A percentile compares a stretch with the other conserved stretches of the same genome.
Evolutionary conservation across 2,113 vertebrate species (phyloP).

Genomic region (Amphiprion ocellaris): DNA sequence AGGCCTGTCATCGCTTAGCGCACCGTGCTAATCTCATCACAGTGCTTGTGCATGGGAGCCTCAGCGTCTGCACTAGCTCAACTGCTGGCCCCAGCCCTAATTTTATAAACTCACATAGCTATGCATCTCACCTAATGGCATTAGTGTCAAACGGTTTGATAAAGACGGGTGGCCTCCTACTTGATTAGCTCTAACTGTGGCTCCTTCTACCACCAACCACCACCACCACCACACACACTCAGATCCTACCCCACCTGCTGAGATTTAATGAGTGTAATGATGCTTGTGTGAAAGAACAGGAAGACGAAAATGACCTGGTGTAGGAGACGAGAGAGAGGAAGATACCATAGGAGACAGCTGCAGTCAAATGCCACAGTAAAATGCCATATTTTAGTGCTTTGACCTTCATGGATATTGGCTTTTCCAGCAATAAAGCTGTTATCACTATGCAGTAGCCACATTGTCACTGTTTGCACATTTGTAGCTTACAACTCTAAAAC

Average conservation of each 20-base stretch:
- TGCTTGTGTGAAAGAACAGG: constrained; percentile 44
- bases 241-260: constrained; percentile 41
- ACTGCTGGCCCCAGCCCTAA: constrained; percentile 59
- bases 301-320: constrained; percentile 40
- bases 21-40: constrained; percentile 79
- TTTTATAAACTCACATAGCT: constrained; percentile 80
- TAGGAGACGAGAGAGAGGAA: constrained; percentile 28
- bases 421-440: constrained; percentile 57
- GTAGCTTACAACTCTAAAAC: constrained; percentile 20
- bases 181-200: constrained; percentile 71
- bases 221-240: constrained; percentile 3
- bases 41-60: constrained; percentile 58
- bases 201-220: constrained; percentile 14
- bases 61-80: constrained; percentile 73
- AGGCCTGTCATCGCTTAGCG: constrained; percentile 72
- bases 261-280: constrained; percentile 61
- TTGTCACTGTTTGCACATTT: constrained; percentile 26
- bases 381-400: constrained; percentile 58
- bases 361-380: constrained; percentile 63
- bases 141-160: constrained; percentile 81
- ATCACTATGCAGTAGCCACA: constrained; percentile 33
- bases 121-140: constrained; percentile 81
- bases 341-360: constrained; percentile 27
- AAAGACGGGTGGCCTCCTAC: constrained; percentile 70
- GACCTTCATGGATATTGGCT: constrained; percentile 67